These are phyloP conservation scores for Pyrgus malvae DNA, from an alignment of 2,888 invertebrate species.

Conservation along the genomic window DNA sequence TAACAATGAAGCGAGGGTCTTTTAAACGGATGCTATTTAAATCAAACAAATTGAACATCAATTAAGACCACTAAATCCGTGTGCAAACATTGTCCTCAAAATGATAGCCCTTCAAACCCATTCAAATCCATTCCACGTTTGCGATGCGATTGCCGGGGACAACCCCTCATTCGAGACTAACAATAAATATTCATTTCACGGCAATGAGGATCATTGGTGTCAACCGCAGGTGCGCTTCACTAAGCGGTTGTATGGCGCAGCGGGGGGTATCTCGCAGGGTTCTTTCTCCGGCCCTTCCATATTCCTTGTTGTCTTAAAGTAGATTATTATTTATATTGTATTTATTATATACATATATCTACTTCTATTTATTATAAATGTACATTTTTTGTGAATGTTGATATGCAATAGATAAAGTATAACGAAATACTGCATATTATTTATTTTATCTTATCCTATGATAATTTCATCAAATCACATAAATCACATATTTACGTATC, in stretches of 20 bases:
- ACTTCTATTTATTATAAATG: too few relatives aligned
- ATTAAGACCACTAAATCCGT: slow-evolving; percentile 17
- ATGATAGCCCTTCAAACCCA: slow-evolving; percentile 21
- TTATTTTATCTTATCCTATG: too few relatives aligned
- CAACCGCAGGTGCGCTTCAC: slow-evolving; percentile 47
- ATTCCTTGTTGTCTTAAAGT: slow-evolving; percentile 17
- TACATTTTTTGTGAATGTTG: too few relatives aligned
- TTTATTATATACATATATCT: too few relatives aligned
- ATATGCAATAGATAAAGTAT: too few relatives aligned
- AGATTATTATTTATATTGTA: not conserved
- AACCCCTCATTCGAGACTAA: slow-evolving; percentile 36
- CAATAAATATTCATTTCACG: slow-evolving; percentile 44
- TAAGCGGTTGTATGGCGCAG: slow-evolving; percentile 17
- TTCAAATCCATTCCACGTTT: slow-evolving; percentile 21
- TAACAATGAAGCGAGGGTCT: too few relatives aligned
- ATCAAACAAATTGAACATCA: slow-evolving; percentile 25
- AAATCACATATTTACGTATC: too few relatives aligned
- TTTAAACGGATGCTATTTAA: not conserved
- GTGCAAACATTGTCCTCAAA: slow-evolving; percentile 15
- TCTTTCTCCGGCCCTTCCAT: slow-evolving; percentile 30
- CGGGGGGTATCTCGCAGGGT: slow-evolving; percentile 33
- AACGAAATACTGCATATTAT: too few relatives aligned
- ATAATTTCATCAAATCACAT: too few relatives aligned
- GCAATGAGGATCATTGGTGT: slow-evolving; percentile 57
- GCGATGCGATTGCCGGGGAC: slow-evolving; percentile 23